Base-by-base conservation (phyloP, 2,797 vertebrate species). In the Borostomias antarcticus region DNA sequence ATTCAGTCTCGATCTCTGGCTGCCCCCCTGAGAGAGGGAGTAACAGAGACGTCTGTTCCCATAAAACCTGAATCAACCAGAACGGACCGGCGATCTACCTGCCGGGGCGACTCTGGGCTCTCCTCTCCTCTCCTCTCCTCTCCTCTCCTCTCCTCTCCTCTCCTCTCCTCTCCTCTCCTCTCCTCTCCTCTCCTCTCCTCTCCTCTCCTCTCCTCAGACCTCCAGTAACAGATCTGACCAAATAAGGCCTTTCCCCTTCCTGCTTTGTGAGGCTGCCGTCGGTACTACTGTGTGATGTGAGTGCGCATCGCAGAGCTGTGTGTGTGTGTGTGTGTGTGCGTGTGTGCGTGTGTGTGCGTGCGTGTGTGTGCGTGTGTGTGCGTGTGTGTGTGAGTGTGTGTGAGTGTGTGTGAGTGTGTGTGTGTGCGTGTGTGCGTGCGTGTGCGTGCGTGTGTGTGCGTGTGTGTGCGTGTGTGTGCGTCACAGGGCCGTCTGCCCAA, bases 211-310 rank as follows among this genome's bases (percentile, higher is more conserved):
- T 70, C 74, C 15, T 74, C 66, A 52, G 6, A 37, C 71, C 72
- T 62, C 65, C n/a, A n/a, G n/a, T n/a, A n/a, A n/a, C n/a, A n/a
- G n/a, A n/a, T n/a, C n/a, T n/a, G n/a, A n/a, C n/a, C n/a, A n/a
- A n/a, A n/a, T n/a, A n/a, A n/a, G n/a, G n/a, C n/a, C n/a, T n/a
- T n/a, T n/a, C n/a, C n/a, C n/a, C n/a, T n/a, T n/a, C n/a, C n/a
- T n/a, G n/a, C n/a, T n/a, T n/a, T n/a, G n/a, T n/a, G n/a, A n/a
- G n/a, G n/a, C n/a, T n/a, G n/a, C n/a, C n/a, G n/a, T n/a, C n/a
- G n/a, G n/a, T n/a, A n/a, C n/a, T n/a, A n/a, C n/a, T 21, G 21
- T n/a, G n/a, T 26, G 69, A 68, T 77, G 75, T 81, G 83, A 77
- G 72, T 48, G n/a, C n/a, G n/a, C n/a, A n/a, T n/a, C n/a, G n/a